Evolutionary conservation across 2,113 vertebrate species (phyloP).

Genomic region (Carassius carassius): DNA sequence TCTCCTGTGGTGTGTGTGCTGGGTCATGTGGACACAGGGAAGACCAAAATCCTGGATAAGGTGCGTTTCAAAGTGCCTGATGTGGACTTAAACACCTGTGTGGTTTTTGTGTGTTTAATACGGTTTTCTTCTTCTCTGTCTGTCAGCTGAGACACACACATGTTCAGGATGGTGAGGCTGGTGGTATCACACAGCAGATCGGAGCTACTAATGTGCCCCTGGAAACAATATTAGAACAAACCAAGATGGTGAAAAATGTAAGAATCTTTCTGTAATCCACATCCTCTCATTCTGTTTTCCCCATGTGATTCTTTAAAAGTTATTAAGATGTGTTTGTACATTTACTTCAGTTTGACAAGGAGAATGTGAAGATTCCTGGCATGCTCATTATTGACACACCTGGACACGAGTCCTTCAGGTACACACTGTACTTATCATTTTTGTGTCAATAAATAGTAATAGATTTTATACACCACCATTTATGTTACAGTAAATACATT

Average conservation of each 20-base stretch:
- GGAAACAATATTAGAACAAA: constrained; percentile 93
- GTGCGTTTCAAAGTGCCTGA: constrained; percentile 68
- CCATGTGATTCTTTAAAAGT: neutral
- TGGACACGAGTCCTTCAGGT: constrained; percentile 99
- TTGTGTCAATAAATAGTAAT: neutral
- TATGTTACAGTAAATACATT: neutral
- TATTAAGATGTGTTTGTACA: constrained; percentile 1
- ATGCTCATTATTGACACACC: constrained; percentile 99
- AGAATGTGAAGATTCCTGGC: constrained; percentile 89
- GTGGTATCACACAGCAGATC: constrained; percentile 98
- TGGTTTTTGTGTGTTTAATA: neutral
- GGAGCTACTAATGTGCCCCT: constrained; percentile 96
- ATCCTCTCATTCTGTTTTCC: neutral
- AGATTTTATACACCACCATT: neutral
- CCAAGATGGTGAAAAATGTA: constrained; percentile 97
- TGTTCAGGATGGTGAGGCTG: constrained; percentile 95
- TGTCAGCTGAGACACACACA: constrained; percentile 89
- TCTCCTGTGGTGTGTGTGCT: constrained; percentile 95
- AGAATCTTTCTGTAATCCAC: constrained; percentile 53
- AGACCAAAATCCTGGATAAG: constrained; percentile 99
- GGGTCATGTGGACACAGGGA: constrained; percentile 96
- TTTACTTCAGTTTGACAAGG: constrained; percentile 85
- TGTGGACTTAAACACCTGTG: neutral
- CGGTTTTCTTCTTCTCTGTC: constrained; percentile 38
- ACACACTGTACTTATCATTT: constrained; percentile 32